Evolutionary conservation across 2,888 invertebrate genomes (phyloP), one percentile per base, ranked within the genome.

Genomic region (Gymnocheta viridis): DNA sequence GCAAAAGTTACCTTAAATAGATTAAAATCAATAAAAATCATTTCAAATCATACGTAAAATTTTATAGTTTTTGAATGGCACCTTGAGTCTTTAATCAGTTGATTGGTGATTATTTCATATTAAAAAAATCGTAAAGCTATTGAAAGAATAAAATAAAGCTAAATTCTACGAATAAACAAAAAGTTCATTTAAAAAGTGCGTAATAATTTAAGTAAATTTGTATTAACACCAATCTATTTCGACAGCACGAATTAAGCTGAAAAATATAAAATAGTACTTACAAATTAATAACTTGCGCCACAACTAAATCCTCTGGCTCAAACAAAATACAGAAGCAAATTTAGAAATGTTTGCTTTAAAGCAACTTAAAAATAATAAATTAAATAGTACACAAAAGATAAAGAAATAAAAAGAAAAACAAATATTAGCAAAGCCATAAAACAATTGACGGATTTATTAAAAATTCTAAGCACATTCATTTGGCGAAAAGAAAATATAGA

Each of bases 381-480:
- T 51, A 76, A 70, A 82, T 76, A 64, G 64, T 76, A 74, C 60
- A 81, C 9, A 51, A 74, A 69, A 67, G 35, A 44, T 54, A 44
- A 44, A 62, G 17, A 62, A 54, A 44, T 35, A 54, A 70, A 41
- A 35, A 24, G 35, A 27, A 58, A 70, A 62, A 69, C n/a, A 54
- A 70, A 56, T 41, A 58, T 22, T 22, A 24, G 14, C 27, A 38
- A 38, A 72, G 56, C 35, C 64, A 54, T n/a, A 10, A 32, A 79
- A 70, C 79, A 85, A 86, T 74, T 83, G 86, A 87, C 85, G 85
- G 86, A 86, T 85, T 86, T 83, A 85, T 87, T 87, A 86, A 86
- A 86, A 86, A 87, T 87, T 87, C 87, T 72, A 82, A 85, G 82
- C 87, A 85, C 87, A 86, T 62, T 82, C 80, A 67, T 56, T 80